phyloP scores from a whole-genome alignment of 2,113 vertebrate genomes.

The Elanoides forficatus region DNA sequence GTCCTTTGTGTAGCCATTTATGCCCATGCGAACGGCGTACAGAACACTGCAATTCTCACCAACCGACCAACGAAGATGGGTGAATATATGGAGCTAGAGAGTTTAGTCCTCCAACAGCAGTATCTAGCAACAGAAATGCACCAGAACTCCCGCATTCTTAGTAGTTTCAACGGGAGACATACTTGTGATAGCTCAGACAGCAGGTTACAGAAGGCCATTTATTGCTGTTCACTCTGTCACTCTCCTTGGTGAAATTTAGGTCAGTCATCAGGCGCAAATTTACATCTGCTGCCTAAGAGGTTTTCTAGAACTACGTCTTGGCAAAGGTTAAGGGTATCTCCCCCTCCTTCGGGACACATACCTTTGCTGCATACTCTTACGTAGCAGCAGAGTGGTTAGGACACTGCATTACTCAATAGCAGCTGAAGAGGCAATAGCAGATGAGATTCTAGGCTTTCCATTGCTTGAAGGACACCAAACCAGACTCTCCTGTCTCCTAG shows the following conservation, averaged over 20 bases:
- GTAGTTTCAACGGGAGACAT: background rate
- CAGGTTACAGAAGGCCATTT: background rate
- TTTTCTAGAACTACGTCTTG: background rate
- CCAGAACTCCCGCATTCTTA: background rate
- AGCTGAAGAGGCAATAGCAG: background rate
- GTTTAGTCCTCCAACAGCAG: background rate
- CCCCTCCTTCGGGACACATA: background rate
- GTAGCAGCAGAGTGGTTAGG: background rate
- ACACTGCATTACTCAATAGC: background rate
- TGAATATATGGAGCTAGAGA: background rate
- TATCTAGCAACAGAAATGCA: background rate
- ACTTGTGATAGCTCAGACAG: background rate
- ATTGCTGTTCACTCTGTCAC: background rate
- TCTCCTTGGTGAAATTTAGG: background rate
- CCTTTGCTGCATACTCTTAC: background rate
- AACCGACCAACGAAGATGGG: accelerated
- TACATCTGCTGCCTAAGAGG: background rate
- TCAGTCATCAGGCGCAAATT: background rate
- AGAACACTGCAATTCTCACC: background rate
- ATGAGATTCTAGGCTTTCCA: background rate
- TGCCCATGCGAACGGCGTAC: accelerated
- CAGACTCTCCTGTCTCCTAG: background rate
- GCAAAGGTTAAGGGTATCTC: background rate
- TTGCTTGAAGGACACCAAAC: background rate
- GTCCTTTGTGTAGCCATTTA: background rate